phyloP scores from a whole-genome alignment of 2,797 vertebrate genomes.

The Myripristis murdjan region DNA sequence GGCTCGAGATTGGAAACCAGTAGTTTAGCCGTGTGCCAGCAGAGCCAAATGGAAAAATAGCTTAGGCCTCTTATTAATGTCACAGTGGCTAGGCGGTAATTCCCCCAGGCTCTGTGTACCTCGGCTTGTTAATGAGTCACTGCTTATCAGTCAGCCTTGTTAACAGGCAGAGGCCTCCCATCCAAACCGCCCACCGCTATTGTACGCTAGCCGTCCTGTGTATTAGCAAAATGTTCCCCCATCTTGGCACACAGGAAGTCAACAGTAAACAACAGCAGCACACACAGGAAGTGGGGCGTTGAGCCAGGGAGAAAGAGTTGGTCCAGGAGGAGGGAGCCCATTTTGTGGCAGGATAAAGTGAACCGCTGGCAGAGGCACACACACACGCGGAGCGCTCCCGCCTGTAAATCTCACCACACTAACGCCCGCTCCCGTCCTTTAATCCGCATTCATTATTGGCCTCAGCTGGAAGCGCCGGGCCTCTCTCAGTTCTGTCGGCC shows the following conservation, averaged over 20 bases:
- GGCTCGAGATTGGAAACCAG: slow-evolving; percentile 61
- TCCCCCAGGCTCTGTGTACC: slow-evolving; percentile 78
- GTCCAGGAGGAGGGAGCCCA: slow-evolving; percentile 57
- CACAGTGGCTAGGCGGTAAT: slow-evolving; percentile 80
- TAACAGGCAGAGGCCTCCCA: slow-evolving; percentile 78
- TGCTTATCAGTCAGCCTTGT: slow-evolving; percentile 84
- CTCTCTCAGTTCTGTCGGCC: slow-evolving; percentile 52
- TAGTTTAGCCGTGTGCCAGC: slow-evolving; percentile 58
- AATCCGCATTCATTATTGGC: slow-evolving; percentile 78
- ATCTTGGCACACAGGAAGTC: slow-evolving; percentile 79
- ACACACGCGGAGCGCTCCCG: slow-evolving; percentile 59
- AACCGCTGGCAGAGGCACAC: slow-evolving; percentile 55
- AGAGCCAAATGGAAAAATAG: slow-evolving; percentile 80
- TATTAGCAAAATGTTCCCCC: slow-evolving; percentile 68
- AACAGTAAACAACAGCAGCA: slow-evolving; percentile 72
- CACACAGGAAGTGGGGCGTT: slow-evolving; percentile 75
- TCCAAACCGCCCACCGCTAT: slow-evolving; percentile 77
- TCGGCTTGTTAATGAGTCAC: slow-evolving; percentile 83
- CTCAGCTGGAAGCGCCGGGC: slow-evolving; percentile 71
- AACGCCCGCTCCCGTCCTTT: slow-evolving; percentile 66
- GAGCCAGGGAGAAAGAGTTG: slow-evolving; percentile 61
- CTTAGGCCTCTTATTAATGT: slow-evolving; percentile 82
- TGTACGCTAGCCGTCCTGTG: slow-evolving; percentile 66
- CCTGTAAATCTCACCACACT: slow-evolving; percentile 72
- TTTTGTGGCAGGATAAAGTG: slow-evolving; percentile 66